These are phyloP conservation scores for Chaetura pelagica DNA, from an alignment of 2,113 vertebrate species.

Conservation along the genomic window DNA sequence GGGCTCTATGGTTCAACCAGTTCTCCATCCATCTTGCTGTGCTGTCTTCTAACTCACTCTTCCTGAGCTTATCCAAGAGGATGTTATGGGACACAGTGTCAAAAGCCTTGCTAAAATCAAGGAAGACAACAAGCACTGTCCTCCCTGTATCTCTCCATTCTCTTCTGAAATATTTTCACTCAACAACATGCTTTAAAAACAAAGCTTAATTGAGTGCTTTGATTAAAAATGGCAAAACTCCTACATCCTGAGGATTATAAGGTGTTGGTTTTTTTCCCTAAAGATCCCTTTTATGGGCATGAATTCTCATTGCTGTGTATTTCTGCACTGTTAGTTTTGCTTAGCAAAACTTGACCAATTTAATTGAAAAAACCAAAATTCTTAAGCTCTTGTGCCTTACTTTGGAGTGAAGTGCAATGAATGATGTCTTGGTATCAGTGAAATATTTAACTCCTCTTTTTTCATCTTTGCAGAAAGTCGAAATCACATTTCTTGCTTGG, in stretches of 20 bases:
- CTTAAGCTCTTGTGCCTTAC: not conserved
- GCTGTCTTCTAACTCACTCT: too few relatives aligned
- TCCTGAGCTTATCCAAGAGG: too few relatives aligned
- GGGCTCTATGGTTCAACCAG: too few relatives aligned
- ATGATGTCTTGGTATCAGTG: not conserved
- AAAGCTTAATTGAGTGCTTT: not conserved
- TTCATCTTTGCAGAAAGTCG: too few relatives aligned
- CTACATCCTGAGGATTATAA: not conserved
- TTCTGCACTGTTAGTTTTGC: not conserved
- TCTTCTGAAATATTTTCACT: not conserved
- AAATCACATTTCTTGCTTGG: too few relatives aligned
- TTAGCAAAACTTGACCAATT: not conserved
- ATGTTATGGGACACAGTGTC: too few relatives aligned
- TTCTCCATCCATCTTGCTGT: too few relatives aligned
- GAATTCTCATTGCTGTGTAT: not conserved
- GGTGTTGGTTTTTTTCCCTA: not conserved
- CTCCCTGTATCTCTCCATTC: too few relatives aligned
- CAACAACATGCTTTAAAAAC: not conserved
- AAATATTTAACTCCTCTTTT: not conserved
- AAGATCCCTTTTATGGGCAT: not conserved
- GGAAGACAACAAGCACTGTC: too few relatives aligned
- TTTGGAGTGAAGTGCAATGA: not conserved
- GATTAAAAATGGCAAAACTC: not conserved
- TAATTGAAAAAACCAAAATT: not conserved
- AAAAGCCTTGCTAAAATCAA: too few relatives aligned